These are phyloP conservation scores for Sebastolobus alascanus DNA, from an alignment of 2,797 vertebrate genomes.

Conservation along the genomic window DNA sequence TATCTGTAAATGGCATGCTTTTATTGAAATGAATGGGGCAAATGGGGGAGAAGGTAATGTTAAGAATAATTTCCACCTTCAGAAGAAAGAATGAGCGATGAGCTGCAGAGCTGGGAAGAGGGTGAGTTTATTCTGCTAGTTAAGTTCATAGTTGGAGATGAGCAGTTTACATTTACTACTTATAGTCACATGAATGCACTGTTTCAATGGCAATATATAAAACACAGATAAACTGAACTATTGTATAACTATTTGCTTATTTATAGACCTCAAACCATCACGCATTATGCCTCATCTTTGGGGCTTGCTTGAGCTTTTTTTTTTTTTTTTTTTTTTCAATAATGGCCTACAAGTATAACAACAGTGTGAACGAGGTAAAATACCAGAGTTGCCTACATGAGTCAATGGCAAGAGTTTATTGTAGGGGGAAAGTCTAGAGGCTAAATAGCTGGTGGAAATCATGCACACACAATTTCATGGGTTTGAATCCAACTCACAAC, in stretches of 20 bases:
- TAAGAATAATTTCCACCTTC: conserved; percentile 68
- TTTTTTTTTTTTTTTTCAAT: not conserved
- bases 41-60: conserved; percentile 71
- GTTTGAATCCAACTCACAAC: conserved; percentile 2
- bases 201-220: conserved; percentile 8
- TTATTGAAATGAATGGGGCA: conserved; percentile 72
- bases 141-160: conserved; percentile 51
- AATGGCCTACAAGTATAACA: not conserved
- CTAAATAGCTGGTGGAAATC: conserved; percentile 5
- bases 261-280: conserved; percentile 58
- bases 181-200: conserved; percentile 43
- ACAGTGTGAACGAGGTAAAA: conserved; percentile 8
- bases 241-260: conserved; percentile 46
- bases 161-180: conserved; percentile 51
- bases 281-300: conserved; percentile 26
- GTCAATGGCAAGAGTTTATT: not conserved
- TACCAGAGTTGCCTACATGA: not conserved
- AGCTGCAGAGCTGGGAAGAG: conserved; percentile 22
- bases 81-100: conserved; percentile 36
- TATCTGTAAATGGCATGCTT: conserved; percentile 77
- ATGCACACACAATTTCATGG: not conserved
- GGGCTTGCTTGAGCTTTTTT: conserved; percentile 19
- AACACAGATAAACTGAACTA: conserved; percentile 31
- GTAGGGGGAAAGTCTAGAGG: not conserved
- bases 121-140: conserved; percentile 37